Base-by-base conservation (phyloP, 2,797 vertebrate species). In the Eutrigla gurnardus region DNA sequence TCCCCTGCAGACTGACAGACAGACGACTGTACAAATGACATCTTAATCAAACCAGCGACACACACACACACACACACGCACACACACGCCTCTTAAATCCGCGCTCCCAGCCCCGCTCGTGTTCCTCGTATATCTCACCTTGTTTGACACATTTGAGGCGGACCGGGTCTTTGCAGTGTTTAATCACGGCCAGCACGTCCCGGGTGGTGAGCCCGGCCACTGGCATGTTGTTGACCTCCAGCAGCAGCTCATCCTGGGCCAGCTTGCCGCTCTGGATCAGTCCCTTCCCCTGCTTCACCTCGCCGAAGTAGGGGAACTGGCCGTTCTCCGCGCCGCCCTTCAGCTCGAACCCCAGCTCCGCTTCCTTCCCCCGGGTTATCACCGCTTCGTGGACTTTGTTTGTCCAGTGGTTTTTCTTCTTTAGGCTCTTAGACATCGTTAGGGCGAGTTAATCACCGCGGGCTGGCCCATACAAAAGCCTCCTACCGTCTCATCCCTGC, bases 401-500 rank as follows among this genome's bases (percentile, higher is more conserved):
- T 87, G 97, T 99, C 98, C 98, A 99, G 96, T 99, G 98, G 95
- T 96, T 98, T 93, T 98, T 98, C 95, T 98, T 99, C 94, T 98
- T 99, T 93, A 97, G 96, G 95, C 95, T 98, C 93, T 98, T 99
- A 94, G 98, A 98, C 97, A 99, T 99, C 91, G 96, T 96, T 95
- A 93, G 81, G 87, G 89, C 88, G 86, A 92, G 80, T 89, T 77
- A 65, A 82, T 90, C 90, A 91, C 90, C 91, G 84, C 91, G 88
- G 89, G 85, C 86, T 89, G 90, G 79, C 88, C 90, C 87, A 83
- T 84, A 85, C 84, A 88, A 86, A 81, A 86, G 88, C 88, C 83
- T 88, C 81, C 89, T 91, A 90, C 63, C 90, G 86, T 91, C 81
- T 91, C 95, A 94, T 95, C 81, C 72, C 90, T 71, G 85, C 83